Percentiles rank a stretch among this genome's conserved stretches.
These are phyloP conservation scores for Periphyllus acericola DNA, from an alignment of 2,888 invertebrate species.

Conservation along the genomic window DNA sequence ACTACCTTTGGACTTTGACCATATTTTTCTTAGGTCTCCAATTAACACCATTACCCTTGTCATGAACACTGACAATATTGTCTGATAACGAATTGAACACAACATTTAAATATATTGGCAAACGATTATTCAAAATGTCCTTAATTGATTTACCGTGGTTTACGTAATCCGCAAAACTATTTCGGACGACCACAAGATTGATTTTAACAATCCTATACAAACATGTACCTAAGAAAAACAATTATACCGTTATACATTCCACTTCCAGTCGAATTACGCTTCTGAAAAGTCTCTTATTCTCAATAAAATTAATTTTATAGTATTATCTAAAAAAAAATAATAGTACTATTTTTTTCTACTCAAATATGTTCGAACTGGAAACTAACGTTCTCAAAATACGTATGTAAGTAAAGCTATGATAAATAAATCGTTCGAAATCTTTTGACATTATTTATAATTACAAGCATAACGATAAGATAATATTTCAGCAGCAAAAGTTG, in stretches of 20 bases:
- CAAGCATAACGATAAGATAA: too few species aligned
- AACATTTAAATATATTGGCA: not conserved
- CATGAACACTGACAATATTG: constrained; percentile 36
- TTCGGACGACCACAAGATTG: not conserved
- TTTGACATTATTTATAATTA: too few species aligned
- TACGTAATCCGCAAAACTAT: not conserved
- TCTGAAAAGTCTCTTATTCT: not conserved
- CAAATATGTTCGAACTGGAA: too few species aligned
- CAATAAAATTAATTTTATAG: not conserved
- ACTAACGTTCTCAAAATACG: too few species aligned
- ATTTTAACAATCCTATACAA: not conserved
- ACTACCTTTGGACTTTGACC: constrained; percentile 17
- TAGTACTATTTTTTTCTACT: too few species aligned
- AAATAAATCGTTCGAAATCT: too few species aligned
- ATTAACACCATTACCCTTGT: constrained; percentile 44
- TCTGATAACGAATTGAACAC: constrained; percentile 5
- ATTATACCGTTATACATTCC: not conserved
- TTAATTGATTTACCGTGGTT: not conserved
- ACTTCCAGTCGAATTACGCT: not conserved
- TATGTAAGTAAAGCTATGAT: too few species aligned
- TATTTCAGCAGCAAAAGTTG: too few species aligned
- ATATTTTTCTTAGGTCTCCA: constrained; percentile 43
- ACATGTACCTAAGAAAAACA: not conserved
- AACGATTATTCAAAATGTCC: not conserved
- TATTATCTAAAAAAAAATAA: not conserved